Conservation (phyloP, 2,797 vertebrate species). For the Ispidina picta region DNA sequence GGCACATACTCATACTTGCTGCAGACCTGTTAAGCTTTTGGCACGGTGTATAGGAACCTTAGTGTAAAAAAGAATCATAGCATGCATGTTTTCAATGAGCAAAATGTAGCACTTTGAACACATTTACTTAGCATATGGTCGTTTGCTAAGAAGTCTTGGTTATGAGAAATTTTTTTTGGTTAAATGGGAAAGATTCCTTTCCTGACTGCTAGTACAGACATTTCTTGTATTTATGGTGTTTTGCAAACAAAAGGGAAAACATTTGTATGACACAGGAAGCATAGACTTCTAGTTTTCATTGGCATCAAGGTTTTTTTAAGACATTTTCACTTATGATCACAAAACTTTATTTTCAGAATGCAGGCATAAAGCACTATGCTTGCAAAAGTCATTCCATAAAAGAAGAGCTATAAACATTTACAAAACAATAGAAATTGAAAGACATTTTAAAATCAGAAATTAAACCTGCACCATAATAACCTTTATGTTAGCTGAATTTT, state of each 20-base stretch:
- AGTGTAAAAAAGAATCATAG: constrained; percentile 40
- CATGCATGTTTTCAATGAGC: constrained; percentile 50
- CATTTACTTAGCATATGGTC: constrained; percentile 64
- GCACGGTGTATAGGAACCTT: constrained; percentile 41
- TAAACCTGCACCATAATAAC: not conserved
- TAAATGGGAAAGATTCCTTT: constrained; percentile 58
- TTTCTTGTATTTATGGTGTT: constrained; percentile 58
- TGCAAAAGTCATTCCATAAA: not conserved
- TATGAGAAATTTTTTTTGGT: constrained; percentile 50
- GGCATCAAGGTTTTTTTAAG: constrained; percentile 25
- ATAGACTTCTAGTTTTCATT: constrained; percentile 36
- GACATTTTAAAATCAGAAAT: not conserved
- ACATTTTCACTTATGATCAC: not conserved
- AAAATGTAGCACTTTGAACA: constrained; percentile 67
- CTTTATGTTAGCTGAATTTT: not conserved
- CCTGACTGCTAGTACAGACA: constrained; percentile 41
- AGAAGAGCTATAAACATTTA: not conserved
- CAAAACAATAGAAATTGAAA: not conserved
- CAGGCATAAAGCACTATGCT: not conserved
- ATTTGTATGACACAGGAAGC: constrained; percentile 56
- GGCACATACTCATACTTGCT: not conserved
- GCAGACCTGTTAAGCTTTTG: constrained; percentile 50
- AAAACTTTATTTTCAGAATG: constrained; percentile 47
- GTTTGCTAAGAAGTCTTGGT: constrained; percentile 55
- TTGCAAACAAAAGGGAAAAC: constrained; percentile 62